phyloP scores from a whole-genome alignment of 2,797 vertebrate species.

The Nannoperca australis region DNA sequence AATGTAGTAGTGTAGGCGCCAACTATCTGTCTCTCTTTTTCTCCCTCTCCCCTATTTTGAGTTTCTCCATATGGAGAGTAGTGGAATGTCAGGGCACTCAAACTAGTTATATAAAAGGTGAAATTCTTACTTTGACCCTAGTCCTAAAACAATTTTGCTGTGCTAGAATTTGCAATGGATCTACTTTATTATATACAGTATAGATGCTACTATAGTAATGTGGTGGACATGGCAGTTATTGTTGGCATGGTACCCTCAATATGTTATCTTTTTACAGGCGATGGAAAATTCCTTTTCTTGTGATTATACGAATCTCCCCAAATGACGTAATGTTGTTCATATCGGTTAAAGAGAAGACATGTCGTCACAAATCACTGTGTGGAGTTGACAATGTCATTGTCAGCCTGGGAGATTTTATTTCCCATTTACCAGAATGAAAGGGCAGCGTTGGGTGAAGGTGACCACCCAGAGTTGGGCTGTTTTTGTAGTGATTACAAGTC shows the following conservation, averaged over 20 bases:
- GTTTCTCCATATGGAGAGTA: constrained; percentile 50
- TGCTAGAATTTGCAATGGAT: constrained; percentile 28
- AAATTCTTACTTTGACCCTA: constrained; percentile 45
- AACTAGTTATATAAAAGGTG: constrained; percentile 64
- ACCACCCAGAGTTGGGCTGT: constrained; percentile 43
- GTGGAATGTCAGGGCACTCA: constrained; percentile 51
- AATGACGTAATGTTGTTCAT: constrained; percentile 26
- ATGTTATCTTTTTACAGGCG: constrained; percentile 4
- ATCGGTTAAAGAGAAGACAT: constrained; percentile 36
- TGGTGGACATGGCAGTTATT: constrained; percentile 12
- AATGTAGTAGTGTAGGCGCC: constrained; percentile 8
- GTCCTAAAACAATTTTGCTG: constrained; percentile 48
- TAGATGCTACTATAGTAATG: not conserved
- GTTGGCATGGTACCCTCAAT: not conserved
- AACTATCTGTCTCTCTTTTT: constrained; percentile 29
- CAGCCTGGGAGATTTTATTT: constrained; percentile 47
- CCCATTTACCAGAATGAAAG: constrained; percentile 52
- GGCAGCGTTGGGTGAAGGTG: constrained; percentile 38
- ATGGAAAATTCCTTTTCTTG: constrained; percentile 19
- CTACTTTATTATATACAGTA: constrained; percentile 1
- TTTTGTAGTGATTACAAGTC: constrained; percentile 54
- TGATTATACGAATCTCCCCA: not conserved
- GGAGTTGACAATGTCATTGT: constrained; percentile 23
- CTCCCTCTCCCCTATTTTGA: constrained; percentile 32
- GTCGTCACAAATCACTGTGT: constrained; percentile 28